Evolutionary conservation across 1,140 invertebrate species (phyloP), one percentile per base, ranked within the genome.

Genomic region (Drosophila bipectinata): DNA sequence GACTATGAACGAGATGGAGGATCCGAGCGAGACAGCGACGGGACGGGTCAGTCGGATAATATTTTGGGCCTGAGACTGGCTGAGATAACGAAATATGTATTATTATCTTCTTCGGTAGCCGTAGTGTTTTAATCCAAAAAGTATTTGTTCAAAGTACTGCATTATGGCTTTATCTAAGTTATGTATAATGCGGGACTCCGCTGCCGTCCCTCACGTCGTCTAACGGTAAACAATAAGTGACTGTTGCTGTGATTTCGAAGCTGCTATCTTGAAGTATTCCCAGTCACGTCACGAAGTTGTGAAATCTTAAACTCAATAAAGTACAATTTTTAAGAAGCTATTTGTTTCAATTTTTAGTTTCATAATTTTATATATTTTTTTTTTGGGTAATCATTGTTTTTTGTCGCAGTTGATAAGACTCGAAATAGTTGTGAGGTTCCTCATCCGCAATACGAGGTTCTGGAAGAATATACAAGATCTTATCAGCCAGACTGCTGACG

Each of bases 61-160:
- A 63, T 10, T 41, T 64, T 62, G 26, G 26, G 26, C 26, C 26
- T 28, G 6, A 28, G 26, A 28, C 26, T 28, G 26, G 26, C 26
- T 28, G 6, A 6, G 26, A 28, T 28, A 28, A 6, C 12, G 34
- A 4, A 37, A 32, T 32, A 18, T 18, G 18, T 18, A 32, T 10
- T 32, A 32, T 10, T 9, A n/a, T n/a, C 12, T 37, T 37, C 4
- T 37, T 18, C 53, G 26, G 9, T 26, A 30, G 34, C 26, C 55
- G 45, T 21, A 48, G 30, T 32, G 37, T 47, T 15, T 37, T 58
- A 21, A 21, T 7, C 6, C 26, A 28, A 7, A 18, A 21, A 62
- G 56, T 61, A 68, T 76, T 76, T 67, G 72, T 67, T 61, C 45
- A 68, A 76, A 76, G 73, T 76, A 76, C 73, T 76, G 73, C 73